These are phyloP conservation scores for Parazoanthus atlanticus DNA, from an alignment of 92 coral and sea anemone species.

Conservation along the genomic window DNA sequence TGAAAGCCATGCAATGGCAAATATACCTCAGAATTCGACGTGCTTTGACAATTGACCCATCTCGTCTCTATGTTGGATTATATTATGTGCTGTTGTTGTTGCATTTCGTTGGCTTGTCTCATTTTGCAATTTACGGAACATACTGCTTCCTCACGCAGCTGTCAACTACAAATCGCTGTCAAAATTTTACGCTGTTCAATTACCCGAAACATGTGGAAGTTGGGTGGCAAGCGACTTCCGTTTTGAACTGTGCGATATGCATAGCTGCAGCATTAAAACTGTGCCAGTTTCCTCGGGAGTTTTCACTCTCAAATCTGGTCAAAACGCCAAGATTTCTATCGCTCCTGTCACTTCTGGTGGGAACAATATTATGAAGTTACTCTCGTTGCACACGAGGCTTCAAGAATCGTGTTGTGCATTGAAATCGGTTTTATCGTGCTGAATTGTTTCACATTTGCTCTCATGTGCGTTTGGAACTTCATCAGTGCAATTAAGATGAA, in stretches of 20 bases:
- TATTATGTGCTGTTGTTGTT: background rate
- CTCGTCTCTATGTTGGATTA: background rate
- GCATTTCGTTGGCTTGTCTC: background rate
- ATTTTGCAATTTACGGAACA: constrained; percentile 10
- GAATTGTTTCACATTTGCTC: constrained; percentile 12
- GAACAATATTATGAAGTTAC: constrained; percentile 14
- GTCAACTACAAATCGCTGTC: constrained; percentile 12
- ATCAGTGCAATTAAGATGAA: background rate
- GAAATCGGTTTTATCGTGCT: constrained; percentile 3
- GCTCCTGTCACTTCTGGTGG: background rate
- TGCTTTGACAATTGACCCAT: background rate
- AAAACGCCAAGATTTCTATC: background rate
- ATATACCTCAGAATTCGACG: background rate
- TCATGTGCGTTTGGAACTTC: constrained; percentile 8
- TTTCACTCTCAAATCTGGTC: background rate
- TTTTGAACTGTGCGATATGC: constrained; percentile 13
- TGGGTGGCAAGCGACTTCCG: constrained; percentile 6
- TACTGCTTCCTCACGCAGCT: background rate
- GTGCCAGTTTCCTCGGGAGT: background rate
- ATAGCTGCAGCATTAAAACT: background rate
- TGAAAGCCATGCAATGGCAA: background rate
- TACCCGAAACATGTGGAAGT: constrained; percentile 21
- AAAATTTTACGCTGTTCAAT: constrained; percentile 5
- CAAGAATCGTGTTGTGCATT: constrained; percentile 7
- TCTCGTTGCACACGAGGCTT: background rate